phyloP scores from a whole-genome alignment of 2,113 vertebrate species.

The Pantherophis guttatus region DNA sequence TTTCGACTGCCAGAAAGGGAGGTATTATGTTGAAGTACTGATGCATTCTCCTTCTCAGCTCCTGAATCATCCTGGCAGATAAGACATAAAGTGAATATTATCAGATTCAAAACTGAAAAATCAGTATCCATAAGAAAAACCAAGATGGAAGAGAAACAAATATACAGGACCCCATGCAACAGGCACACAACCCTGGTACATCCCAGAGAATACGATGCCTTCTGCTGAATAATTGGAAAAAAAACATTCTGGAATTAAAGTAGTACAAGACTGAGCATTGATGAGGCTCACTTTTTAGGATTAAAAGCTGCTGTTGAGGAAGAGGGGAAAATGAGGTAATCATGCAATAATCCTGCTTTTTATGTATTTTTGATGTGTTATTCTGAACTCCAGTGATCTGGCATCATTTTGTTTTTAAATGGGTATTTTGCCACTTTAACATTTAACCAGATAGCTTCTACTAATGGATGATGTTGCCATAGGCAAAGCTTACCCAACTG shows the following conservation, averaged over 20 bases:
- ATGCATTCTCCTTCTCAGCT: conserved; percentile 87
- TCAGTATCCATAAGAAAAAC: neutral
- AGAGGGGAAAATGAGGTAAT: neutral
- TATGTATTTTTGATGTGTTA: neutral
- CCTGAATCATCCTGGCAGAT: conserved; percentile 83
- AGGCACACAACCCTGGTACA: neutral
- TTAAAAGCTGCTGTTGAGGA: neutral
- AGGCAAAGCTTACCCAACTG: neutral
- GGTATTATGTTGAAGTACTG: conserved; percentile 83
- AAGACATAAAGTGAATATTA: conserved; percentile 23
- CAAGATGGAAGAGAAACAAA: neutral
- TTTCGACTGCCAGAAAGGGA: conserved; percentile 78
- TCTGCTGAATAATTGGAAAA: neutral
- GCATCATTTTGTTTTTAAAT: neutral
- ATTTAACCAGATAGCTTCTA: neutral
- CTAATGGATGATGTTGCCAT: neutral
- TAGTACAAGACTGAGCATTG: neutral
- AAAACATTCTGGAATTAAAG: neutral
- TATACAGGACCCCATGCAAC: neutral
- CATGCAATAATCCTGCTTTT: neutral
- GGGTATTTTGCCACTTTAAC: neutral
- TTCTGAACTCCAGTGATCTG: neutral
- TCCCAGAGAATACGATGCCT: neutral
- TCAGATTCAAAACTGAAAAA: neutral
- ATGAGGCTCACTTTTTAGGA: neutral